phyloP scores from a whole-genome alignment of 2,888 invertebrate species.

The Leucophora obtusa region DNA sequence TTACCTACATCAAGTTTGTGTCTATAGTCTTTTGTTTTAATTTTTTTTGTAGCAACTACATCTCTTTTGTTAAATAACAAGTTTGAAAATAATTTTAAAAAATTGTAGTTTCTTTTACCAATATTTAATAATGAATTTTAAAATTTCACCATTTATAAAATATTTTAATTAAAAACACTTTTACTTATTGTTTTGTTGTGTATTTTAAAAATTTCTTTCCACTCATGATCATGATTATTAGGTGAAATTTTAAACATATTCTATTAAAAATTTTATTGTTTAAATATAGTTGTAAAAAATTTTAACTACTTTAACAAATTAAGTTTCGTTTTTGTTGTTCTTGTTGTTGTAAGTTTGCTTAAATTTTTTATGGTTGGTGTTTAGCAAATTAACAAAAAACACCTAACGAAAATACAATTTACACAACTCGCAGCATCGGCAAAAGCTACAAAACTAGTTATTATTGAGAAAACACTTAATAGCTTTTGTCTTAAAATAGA shows the following conservation, averaged over 20 bases:
- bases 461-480: slow-evolving; percentile 32
- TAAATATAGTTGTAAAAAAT: slow-evolving; percentile 58
- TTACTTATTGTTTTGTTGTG: background rate
- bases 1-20: slow-evolving; percentile 17
- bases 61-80: background rate
- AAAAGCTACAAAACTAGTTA: slow-evolving; percentile 7
- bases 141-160: background rate
- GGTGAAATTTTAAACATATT: slow-evolving; percentile 20
- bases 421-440: background rate
- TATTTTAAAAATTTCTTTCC: background rate
- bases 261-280: slow-evolving; percentile 7
- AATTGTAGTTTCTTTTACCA: background rate
- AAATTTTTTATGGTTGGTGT: background rate
- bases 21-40: slow-evolving; percentile 56
- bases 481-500: slow-evolving; percentile 13
- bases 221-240: background rate
- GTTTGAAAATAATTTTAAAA: background rate
- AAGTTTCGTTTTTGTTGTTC: slow-evolving; percentile 24
- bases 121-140: background rate
- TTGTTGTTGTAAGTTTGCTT: background rate
- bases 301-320: slow-evolving; percentile 56
- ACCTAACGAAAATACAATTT: background rate
- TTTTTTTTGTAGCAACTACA: background rate
- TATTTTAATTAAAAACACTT: background rate
- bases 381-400: slow-evolving; percentile 40